Evolutionary conservation across 2,797 vertebrate species (phyloP).

Genomic region (Garrulus glandarius): DNA sequence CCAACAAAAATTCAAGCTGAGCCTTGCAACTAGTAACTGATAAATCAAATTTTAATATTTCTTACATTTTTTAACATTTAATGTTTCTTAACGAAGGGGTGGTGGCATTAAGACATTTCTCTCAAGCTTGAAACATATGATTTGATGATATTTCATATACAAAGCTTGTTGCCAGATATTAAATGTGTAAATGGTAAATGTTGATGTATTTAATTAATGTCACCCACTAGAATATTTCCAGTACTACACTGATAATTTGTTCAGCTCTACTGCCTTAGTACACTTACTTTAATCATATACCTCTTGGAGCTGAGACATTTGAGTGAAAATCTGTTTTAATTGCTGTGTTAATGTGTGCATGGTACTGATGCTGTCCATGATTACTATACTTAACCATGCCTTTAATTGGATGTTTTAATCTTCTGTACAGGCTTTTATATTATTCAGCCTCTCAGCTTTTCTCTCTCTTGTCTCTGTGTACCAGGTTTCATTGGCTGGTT

Average conservation of each 20-base stretch:
- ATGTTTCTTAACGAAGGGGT: neutral
- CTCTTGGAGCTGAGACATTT: neutral
- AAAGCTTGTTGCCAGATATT: neutral
- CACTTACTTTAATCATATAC: neutral
- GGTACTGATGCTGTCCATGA: neutral
- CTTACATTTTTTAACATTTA: neutral
- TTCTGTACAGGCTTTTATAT: neutral
- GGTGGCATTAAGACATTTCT: neutral
- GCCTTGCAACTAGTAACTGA: neutral
- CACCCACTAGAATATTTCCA: neutral
- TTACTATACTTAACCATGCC: neutral
- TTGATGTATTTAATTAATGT: neutral
- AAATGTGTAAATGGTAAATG: neutral
- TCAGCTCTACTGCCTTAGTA: neutral
- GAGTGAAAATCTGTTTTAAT: neutral
- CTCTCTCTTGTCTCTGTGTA: neutral
- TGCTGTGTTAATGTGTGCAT: neutral
- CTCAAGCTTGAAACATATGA: neutral
- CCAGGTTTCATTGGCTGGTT: slow-evolving; percentile 91
- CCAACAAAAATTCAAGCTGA: neutral
- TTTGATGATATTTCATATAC: neutral
- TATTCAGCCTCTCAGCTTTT: neutral
- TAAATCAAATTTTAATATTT: neutral
- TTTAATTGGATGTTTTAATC: neutral
- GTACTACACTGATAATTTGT: neutral